Percentiles rank a stretch among this genome's conserved stretches.
phyloP scores from a whole-genome alignment of 2,797 vertebrate genomes.

The Zalophus californianus region DNA sequence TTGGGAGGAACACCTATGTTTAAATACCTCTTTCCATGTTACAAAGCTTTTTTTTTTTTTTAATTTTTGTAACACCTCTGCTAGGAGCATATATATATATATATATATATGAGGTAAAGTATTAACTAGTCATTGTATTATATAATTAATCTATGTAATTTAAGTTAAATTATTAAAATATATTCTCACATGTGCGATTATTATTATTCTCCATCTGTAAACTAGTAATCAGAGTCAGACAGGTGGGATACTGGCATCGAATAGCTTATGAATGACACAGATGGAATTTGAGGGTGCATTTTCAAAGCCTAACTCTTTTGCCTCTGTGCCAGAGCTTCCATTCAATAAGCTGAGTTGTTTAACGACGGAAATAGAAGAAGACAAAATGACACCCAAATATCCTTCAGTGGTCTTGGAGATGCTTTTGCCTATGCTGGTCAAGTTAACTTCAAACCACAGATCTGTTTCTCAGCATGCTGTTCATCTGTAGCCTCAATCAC shows the following conservation, averaged over 20 bases:
- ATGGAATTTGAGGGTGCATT: background rate
- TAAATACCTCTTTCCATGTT: background rate
- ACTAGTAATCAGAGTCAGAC: background rate
- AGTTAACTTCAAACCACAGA: background rate
- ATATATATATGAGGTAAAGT: background rate
- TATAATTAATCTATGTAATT: background rate
- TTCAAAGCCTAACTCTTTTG: background rate
- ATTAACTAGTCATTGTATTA: background rate
- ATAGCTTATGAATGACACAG: fast-evolving
- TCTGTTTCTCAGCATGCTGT: background rate
- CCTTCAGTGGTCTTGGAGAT: fast-evolving
- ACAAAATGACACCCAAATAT: fast-evolving
- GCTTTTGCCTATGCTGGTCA: fast-evolving
- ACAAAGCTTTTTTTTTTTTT: background rate
- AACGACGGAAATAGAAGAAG: background rate
- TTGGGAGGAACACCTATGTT: fast-evolving
- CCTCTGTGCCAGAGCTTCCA: too few relatives aligned
- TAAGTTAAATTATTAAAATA: background rate
- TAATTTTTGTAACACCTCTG: background rate
- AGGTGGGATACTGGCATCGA: fast-evolving
- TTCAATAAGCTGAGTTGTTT: background rate
- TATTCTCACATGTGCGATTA: fast-evolving
- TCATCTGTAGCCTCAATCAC: background rate
- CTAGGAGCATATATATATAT: too few relatives aligned
- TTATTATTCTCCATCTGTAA: background rate